Conservation (phyloP, 1,140 invertebrate genomes). For the Saccostrea echinata region DNA sequence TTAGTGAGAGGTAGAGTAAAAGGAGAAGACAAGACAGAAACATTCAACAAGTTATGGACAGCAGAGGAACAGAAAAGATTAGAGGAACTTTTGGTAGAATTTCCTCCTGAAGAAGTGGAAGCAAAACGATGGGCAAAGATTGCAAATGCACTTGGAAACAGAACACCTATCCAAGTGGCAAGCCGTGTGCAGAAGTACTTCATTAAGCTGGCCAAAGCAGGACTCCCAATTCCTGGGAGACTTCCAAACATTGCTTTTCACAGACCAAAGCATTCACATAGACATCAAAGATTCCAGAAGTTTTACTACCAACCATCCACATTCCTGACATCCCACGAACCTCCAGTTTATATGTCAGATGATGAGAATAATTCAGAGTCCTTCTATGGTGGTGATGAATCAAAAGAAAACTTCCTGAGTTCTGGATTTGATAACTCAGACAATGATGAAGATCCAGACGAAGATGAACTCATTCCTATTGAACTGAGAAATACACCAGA, state of each 20-base stretch:
- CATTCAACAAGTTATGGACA: constrained; percentile 92
- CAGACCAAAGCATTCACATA: constrained; percentile 63
- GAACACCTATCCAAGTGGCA: constrained; percentile 84
- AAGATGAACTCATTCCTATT: constrained; percentile 74
- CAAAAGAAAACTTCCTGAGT: background rate
- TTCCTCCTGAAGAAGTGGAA: constrained; percentile 93
- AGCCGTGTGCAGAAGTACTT: constrained; percentile 97
- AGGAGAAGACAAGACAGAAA: constrained; percentile 84
- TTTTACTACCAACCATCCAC: constrained; percentile 83
- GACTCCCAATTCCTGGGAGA: constrained; percentile 91
- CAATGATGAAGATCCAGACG: constrained; percentile 52
- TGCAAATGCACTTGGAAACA: constrained; percentile 88
- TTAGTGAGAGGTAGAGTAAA: constrained; percentile 72
- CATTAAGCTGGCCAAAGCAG: constrained; percentile 90
- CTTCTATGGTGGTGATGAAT: background rate
- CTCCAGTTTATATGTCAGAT: constrained; percentile 81
- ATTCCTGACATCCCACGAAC: constrained; percentile 89
- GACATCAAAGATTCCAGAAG: constrained; percentile 69
- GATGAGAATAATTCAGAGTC: constrained; percentile 64
- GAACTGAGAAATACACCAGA: constrained; percentile 73
- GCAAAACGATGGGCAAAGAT: constrained; percentile 92
- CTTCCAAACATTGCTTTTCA: constrained; percentile 78
- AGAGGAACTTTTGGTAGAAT: constrained; percentile 91
- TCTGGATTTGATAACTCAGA: background rate
- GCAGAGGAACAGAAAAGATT: constrained; percentile 92